phyloP scores from a whole-genome alignment of 1,140 invertebrate species.

The Drosophila simulans region DNA sequence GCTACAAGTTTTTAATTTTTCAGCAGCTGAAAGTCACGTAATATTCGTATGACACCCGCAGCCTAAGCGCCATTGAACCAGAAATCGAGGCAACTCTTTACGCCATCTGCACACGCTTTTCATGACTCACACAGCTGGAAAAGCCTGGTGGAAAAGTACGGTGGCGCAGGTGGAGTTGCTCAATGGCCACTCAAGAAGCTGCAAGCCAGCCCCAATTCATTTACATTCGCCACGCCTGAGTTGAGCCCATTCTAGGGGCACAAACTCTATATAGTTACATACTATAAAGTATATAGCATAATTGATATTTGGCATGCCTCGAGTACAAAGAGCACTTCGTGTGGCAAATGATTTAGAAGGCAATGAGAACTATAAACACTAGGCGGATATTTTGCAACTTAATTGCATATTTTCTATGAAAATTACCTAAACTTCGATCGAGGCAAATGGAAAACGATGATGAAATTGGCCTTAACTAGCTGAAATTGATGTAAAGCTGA shows the following conservation, averaged over 20 bases:
- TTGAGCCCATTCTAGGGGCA: conserved; percentile 30
- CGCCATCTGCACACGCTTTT: conserved; percentile 52
- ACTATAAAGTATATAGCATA: conserved; percentile 6
- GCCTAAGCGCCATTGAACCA: conserved; percentile 60
- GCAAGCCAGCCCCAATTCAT: conserved; percentile 21
- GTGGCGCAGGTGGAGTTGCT: background rate
- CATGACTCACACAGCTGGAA: conserved; percentile 49
- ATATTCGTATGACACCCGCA: conserved; percentile 24
- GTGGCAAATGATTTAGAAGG: conserved; percentile 10
- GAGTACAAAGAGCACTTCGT: conserved; percentile 4
- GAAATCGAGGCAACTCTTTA: conserved; percentile 64
- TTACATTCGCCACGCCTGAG: conserved; percentile 46
- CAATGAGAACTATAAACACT: conserved; percentile 13
- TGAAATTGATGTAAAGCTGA: background rate
- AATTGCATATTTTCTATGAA: conserved; percentile 27
- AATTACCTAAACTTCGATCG: conserved; percentile 19
- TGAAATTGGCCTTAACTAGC: background rate
- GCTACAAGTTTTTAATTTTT: background rate
- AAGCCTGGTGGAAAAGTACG: background rate
- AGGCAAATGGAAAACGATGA: conserved; percentile 1
- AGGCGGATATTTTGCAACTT: conserved; percentile 35
- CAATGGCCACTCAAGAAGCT: conserved; percentile 36
- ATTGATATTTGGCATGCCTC: conserved; percentile 35
- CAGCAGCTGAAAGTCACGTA: conserved; percentile 2
- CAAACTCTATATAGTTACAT: background rate